These are phyloP conservation scores for Sarcophaga peregrina DNA, from an alignment of 1,140 invertebrate genomes.

Conservation along the genomic window DNA sequence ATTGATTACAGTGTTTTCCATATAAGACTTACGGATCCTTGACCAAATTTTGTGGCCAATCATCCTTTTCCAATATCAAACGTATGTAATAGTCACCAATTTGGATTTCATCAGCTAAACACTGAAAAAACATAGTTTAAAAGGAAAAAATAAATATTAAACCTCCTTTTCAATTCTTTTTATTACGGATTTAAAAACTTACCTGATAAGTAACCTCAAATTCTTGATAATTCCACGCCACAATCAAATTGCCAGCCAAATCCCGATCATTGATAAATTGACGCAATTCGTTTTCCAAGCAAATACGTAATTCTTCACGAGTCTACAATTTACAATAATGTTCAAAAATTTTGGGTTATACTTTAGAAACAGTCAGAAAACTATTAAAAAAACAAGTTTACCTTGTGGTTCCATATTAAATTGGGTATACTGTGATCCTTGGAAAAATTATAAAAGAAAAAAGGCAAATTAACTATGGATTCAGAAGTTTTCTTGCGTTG, in stretches of 20 bases:
- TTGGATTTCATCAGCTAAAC: conserved; percentile 95
- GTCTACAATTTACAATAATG: conserved; percentile 74
- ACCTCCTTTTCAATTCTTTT: too few relatives aligned
- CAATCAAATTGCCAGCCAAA: conserved; percentile 80
- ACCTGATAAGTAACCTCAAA: conserved; percentile 91
- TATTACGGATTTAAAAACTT: neutral
- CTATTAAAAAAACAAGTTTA: conserved; percentile 53
- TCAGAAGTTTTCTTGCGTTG: conserved; percentile 89
- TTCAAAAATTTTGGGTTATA: conserved; percentile 15
- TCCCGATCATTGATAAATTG: conserved; percentile 92
- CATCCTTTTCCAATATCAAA: conserved; percentile 90
- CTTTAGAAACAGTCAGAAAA: neutral
- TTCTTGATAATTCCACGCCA: conserved; percentile 98
- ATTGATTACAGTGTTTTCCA: conserved; percentile 14
- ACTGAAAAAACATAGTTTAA: conserved; percentile 62
- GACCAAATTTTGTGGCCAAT: conserved; percentile 73
- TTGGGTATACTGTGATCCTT: conserved; percentile 95
- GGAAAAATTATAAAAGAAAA: conserved; percentile 97
- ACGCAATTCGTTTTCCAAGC: conserved; percentile 93
- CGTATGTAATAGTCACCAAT: conserved; percentile 99
- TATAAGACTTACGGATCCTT: conserved; percentile 63
- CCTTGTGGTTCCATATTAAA: conserved; percentile 98
- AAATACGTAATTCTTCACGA: conserved; percentile 91
- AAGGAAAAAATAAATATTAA: conserved; percentile 21
- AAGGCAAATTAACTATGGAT: conserved; percentile 83